Conservation (phyloP, 2,888 invertebrate species). For the Tachina fera region DNA sequence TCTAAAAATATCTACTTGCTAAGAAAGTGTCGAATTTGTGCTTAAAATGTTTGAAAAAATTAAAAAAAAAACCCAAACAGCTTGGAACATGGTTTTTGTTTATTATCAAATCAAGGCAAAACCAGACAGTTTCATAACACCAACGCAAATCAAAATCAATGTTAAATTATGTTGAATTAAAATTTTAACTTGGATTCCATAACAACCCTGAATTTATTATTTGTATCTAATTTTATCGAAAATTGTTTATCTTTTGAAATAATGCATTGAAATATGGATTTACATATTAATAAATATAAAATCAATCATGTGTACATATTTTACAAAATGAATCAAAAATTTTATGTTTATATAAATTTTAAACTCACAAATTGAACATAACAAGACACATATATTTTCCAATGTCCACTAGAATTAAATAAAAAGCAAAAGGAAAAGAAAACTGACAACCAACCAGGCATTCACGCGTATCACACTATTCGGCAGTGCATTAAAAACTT, state of each 20-base stretch:
- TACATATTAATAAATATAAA: neutral
- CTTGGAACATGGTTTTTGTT: no score
- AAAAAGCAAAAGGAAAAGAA: neutral
- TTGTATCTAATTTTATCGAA: no score
- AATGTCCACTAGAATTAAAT: neutral
- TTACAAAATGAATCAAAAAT: neutral
- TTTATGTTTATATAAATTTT: neutral
- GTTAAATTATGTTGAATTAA: no score
- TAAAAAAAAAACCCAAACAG: no score
- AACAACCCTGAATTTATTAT: no score
- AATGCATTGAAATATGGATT: neutral
- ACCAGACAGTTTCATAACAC: no score
- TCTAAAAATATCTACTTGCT: no score
- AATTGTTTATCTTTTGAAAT: neutral
- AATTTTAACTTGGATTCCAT: no score
- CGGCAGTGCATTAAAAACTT: neutral
- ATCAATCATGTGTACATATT: neutral
- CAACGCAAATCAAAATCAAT: no score
- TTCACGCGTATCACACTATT: neutral
- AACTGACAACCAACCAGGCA: neutral
- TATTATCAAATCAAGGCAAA: no score
- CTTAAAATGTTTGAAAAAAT: no score
- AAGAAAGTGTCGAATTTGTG: no score
- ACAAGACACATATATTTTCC: neutral
- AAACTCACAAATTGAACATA: neutral